These are phyloP conservation scores for Cheilosia soror DNA, from an alignment of 2,888 invertebrate species.

Conservation along the genomic window DNA sequence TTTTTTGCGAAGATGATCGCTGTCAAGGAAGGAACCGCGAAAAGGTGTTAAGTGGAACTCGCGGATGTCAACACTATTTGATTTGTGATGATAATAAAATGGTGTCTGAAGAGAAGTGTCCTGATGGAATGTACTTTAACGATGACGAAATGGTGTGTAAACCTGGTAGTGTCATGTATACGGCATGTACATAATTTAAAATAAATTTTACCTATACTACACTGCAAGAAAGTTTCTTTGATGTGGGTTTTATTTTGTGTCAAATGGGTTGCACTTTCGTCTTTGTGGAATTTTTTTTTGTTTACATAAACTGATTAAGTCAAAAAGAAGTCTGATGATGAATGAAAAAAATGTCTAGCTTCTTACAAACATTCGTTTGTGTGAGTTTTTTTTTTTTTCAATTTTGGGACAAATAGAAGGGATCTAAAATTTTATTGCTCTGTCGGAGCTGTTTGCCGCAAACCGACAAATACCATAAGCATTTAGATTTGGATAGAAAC, in stretches of 20 bases:
- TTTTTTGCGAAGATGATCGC: conserved; percentile 77
- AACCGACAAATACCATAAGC: too few species aligned
- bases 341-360: too few species aligned
- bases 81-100: conserved; percentile 73
- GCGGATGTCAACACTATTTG: conserved; percentile 77
- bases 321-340: too few species aligned
- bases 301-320: too few species aligned
- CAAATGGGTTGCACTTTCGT: too few species aligned
- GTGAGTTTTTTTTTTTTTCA: too few species aligned
- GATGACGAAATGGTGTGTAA: conserved; percentile 61
- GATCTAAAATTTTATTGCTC: too few species aligned
- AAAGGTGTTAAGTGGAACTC: conserved; percentile 71
- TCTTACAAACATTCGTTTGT: too few species aligned
- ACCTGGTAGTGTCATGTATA: not conserved
- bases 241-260: not conserved
- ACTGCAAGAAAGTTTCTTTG: not conserved
- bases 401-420: too few species aligned
- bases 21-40: conserved; percentile 77
- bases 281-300: too few species aligned
- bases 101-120: conserved; percentile 60
- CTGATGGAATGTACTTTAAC: conserved; percentile 75
- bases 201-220: conserved; percentile 11
- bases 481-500: too few species aligned
- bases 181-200: conserved; percentile 10
- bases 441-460: too few species aligned